These are phyloP conservation scores for Ovibos moschatus DNA, from an alignment of 2,113 vertebrate species.

Conservation along the genomic window DNA sequence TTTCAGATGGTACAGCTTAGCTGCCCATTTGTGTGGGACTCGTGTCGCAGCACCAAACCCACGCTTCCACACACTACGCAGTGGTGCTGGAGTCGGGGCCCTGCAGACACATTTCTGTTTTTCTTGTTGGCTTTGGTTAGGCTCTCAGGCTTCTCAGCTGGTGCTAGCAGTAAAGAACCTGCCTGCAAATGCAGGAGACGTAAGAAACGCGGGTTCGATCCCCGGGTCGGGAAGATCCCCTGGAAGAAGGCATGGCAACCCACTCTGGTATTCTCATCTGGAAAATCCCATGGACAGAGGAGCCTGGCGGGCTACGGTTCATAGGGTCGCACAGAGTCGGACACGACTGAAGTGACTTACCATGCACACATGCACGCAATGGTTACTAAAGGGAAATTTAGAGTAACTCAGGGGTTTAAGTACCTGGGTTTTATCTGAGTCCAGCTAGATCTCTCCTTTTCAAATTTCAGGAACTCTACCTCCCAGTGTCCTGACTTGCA, in stretches of 20 bases:
- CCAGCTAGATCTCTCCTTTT: background rate
- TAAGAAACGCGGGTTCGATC: rapidly evolving
- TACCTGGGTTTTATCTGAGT: background rate
- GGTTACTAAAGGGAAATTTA: background rate
- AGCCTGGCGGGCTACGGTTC: background rate
- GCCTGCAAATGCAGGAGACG: background rate
- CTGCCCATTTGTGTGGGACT: rapidly evolving
- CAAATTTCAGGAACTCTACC: background rate
- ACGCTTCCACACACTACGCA: background rate
- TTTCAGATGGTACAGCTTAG: background rate
- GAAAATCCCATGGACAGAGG: background rate
- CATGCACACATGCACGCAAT: rapidly evolving
- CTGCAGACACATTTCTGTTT: background rate
- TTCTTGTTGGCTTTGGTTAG: background rate
- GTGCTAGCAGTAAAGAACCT: background rate
- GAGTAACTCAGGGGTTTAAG: background rate
- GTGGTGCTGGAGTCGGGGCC: background rate
- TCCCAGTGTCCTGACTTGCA: background rate
- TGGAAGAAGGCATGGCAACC: background rate
- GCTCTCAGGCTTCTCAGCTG: background rate
- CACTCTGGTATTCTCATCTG: background rate
- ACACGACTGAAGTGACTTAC: background rate
- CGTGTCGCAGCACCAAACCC: background rate
- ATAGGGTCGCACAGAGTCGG: background rate
- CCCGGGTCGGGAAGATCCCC: rapidly evolving